These are phyloP conservation scores for Linurgus olivaceus DNA, from an alignment of 2,797 vertebrate species.

Conservation along the genomic window DNA sequence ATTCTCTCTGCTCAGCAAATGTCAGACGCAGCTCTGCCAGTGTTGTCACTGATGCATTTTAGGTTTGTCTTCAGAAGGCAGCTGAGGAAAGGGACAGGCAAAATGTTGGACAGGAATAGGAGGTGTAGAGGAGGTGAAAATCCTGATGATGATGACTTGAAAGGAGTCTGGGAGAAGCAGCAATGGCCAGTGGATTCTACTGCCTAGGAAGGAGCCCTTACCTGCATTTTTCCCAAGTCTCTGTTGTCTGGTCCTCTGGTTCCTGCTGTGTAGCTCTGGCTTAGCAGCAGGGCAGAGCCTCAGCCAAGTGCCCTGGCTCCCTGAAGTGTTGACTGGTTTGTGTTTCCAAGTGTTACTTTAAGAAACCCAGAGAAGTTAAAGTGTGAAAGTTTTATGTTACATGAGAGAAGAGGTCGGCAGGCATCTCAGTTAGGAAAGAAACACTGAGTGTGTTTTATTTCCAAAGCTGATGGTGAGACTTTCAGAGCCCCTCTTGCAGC, in stretches of 20 bases:
- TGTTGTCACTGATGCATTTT: background rate
- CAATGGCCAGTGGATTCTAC: background rate
- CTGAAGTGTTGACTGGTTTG: constrained; percentile 30
- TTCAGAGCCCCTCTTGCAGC: background rate
- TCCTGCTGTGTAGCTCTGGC: background rate
- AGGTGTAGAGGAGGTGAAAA: background rate
- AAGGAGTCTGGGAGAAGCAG: background rate
- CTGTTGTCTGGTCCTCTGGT: background rate
- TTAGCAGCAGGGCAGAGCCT: background rate
- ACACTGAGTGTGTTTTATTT: constrained; percentile 10
- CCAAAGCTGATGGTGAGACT: background rate
- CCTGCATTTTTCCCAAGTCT: background rate
- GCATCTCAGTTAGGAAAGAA: constrained; percentile 26
- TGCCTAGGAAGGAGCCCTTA: background rate
- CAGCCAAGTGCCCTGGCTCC: constrained; percentile 24
- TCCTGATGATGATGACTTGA: background rate
- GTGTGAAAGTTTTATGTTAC: constrained; percentile 61
- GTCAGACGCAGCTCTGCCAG: background rate
- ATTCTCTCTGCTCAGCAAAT: background rate
- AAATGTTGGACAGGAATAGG: background rate
- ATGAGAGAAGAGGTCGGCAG: constrained; percentile 45
- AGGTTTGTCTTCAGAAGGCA: background rate
- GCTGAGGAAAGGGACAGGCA: background rate
- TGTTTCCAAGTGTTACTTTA: constrained; percentile 62
- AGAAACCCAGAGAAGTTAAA: constrained; percentile 60